phyloP scores from a whole-genome alignment of 2,797 vertebrate genomes.

The Semaprochilodus insignis region DNA sequence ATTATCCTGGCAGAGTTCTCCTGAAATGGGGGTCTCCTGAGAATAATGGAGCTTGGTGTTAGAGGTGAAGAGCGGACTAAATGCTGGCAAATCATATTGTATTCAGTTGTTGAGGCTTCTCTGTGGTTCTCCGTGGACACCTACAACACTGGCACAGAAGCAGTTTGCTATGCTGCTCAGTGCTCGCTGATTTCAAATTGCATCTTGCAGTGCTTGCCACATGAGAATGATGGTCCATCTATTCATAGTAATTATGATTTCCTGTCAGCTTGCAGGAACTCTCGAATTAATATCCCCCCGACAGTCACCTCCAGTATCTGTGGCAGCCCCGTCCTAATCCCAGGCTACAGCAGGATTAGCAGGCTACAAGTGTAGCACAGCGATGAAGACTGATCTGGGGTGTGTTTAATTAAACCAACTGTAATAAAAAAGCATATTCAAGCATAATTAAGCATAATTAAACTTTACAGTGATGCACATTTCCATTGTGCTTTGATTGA shows the following conservation, averaged over 20 bases:
- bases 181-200: conserved; percentile 1
- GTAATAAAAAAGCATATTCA: conserved; percentile 65
- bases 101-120: no score
- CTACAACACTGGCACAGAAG: no score
- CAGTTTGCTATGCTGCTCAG: conserved; percentile 14
- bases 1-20: no score
- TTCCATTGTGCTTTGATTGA: conserved; percentile 75
- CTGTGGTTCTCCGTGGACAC: no score
- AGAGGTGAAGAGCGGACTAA: no score
- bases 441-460: conserved; percentile 80
- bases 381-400: conserved; percentile 46
- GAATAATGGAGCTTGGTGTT: no score
- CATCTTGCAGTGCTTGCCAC: neutral
- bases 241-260: conserved; percentile 35
- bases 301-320: conserved; percentile 29
- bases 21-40: no score
- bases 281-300: conserved; percentile 44
- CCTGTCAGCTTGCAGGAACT: conserved; percentile 36
- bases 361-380: conserved; percentile 24
- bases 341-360: conserved; percentile 44
- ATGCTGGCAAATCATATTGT: no score
- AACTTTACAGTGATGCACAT: conserved; percentile 72
- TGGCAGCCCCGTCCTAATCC: conserved; percentile 45
- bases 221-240: conserved; percentile 12
- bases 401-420: conserved; percentile 74